Evolutionary conservation across 2,888 invertebrate genomes (phyloP).

Genomic region (Tillus elongatus): DNA sequence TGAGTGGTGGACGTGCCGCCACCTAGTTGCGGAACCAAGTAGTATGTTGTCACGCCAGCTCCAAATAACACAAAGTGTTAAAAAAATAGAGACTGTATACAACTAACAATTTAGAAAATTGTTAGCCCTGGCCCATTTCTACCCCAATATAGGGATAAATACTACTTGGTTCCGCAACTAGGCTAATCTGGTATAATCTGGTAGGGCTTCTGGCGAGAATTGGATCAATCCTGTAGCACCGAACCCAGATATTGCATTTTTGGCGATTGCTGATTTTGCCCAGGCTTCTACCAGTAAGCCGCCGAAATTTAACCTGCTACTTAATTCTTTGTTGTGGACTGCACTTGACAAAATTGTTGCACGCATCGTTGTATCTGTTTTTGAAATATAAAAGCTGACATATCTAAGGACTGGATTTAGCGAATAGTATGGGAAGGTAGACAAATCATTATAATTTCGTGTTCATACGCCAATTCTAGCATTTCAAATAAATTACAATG

Average conservation of each 20-base stretch:
- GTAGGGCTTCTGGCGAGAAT: conserved; percentile 11
- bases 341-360: conserved; percentile 15
- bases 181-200: conserved; percentile 15
- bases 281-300: conserved; percentile 14
- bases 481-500: conserved; percentile 21
- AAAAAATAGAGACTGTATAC: no score
- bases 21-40: no score
- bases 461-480: conserved; percentile 22
- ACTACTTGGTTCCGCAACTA: no score
- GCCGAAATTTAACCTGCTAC: conserved; percentile 18
- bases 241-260: conserved; percentile 16
- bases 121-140: no score
- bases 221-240: conserved; percentile 12
- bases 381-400: conserved; percentile 27
- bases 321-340: conserved; percentile 18
- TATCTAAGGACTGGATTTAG: conserved; percentile 27
- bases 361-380: conserved; percentile 18
- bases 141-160: no score
- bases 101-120: no score
- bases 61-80: no score
- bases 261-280: conserved; percentile 15
- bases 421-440: conserved; percentile 28
- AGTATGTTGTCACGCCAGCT: no score
- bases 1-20: no score
- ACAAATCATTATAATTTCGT: conserved; percentile 26